Conservation (phyloP, 2,888 invertebrate species). For the Xylota segnis region DNA sequence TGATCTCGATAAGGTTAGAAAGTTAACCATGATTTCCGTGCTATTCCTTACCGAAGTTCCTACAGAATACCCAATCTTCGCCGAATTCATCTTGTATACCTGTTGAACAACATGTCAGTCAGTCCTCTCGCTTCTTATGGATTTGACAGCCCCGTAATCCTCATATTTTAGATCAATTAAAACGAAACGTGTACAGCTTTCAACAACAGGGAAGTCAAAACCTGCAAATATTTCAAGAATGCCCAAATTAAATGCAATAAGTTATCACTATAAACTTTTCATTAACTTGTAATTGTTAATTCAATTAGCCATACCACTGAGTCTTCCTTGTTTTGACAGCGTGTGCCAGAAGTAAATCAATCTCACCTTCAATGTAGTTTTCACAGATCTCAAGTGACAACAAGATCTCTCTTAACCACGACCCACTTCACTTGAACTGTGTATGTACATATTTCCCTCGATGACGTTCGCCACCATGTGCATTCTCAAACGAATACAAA, state of each 20-base stretch:
- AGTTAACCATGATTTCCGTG: no score
- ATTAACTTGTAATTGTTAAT: conserved; percentile 1
- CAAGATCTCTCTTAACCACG: no score
- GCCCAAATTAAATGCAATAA: background rate
- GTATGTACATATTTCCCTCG: background rate
- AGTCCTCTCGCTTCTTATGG: no score
- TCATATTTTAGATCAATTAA: no score
- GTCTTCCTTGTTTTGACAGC: background rate
- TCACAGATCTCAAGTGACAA: background rate
- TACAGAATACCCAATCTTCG: no score
- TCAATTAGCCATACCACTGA: background rate
- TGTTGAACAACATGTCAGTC: no score
- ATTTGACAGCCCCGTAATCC: no score
- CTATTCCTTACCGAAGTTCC: no score
- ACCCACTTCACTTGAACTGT: background rate
- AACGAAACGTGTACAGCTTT: no score
- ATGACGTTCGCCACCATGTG: background rate
- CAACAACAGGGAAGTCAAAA: no score
- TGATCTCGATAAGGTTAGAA: no score
- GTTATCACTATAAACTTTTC: background rate
- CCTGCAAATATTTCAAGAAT: background rate
- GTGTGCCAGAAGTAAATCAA: background rate
- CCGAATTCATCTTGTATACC: no score
- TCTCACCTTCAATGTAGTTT: background rate
- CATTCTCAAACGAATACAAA: background rate